Percentiles rank a stretch among this genome's conserved stretches.
Evolutionary conservation across 2,797 vertebrate species (phyloP).

Genomic region (Peromyscus attwateri): DNA sequence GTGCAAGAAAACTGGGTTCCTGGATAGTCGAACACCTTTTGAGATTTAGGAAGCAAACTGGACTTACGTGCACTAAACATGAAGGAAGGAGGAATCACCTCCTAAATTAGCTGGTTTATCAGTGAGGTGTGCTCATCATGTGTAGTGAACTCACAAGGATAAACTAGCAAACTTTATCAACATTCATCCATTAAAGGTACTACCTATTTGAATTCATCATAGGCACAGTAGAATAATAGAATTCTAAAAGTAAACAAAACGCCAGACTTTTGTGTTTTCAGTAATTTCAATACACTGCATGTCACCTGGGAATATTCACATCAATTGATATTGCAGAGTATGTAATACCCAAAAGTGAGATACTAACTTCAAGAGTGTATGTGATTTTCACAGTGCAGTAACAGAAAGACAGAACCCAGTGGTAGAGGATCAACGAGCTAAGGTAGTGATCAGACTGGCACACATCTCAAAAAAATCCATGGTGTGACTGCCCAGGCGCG

Average conservation of each 20-base stretch:
- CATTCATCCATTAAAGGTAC: constrained; percentile 29
- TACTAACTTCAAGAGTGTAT: constrained; percentile 79
- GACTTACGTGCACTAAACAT: background rate
- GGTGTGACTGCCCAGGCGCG: constrained; percentile 97
- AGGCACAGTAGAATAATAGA: constrained; percentile 49
- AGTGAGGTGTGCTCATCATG: constrained; percentile 10
- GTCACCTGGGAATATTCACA: constrained; percentile 44
- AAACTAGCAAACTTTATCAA: constrained; percentile 9
- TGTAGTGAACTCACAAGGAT: constrained; percentile 2
- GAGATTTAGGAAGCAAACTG: constrained; percentile 45
- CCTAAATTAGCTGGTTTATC: background rate
- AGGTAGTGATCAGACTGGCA: constrained; percentile 97
- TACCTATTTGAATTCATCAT: constrained; percentile 14
- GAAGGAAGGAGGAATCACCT: background rate
- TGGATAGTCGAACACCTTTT: constrained; percentile 44
- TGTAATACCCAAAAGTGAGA: constrained; percentile 49
- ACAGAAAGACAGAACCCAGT: constrained; percentile 23
- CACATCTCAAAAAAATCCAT: constrained; percentile 99
- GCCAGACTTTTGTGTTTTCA: constrained; percentile 52
- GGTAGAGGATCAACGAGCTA: constrained; percentile 92
- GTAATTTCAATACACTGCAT: constrained; percentile 57
- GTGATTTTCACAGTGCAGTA: constrained; percentile 81
- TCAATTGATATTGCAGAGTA: constrained; percentile 56
- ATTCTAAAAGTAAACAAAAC: constrained; percentile 59
- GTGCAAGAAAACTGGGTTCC: background rate